Conservation (phyloP, 92 coral and sea anemone species). For the Actinostola sp. region DNA sequence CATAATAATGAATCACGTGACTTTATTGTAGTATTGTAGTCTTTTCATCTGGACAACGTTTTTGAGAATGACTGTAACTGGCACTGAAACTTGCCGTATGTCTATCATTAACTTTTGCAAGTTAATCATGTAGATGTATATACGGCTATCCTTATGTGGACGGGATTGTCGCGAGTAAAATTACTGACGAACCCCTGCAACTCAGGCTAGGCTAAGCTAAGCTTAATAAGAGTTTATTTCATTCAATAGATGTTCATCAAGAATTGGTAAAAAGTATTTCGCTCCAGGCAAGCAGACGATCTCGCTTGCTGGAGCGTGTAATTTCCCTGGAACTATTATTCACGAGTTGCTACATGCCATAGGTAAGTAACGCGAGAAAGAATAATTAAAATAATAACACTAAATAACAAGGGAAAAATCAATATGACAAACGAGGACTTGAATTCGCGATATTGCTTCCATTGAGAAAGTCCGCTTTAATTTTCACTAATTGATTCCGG, state of each 20-base stretch:
- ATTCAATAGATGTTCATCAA: constrained; percentile 18
- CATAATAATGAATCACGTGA: too few relatives aligned
- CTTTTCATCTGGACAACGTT: too few relatives aligned
- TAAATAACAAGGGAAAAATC: background rate
- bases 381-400: background rate
- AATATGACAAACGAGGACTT: background rate
- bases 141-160: too few relatives aligned
- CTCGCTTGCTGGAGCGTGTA: constrained; percentile 2
- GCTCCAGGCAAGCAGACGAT: constrained; percentile 36
- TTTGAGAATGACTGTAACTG: too few relatives aligned
- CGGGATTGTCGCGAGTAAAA: background rate
- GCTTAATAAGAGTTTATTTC: background rate
- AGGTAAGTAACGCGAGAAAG: constrained; percentile 37
- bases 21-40: too few relatives aligned
- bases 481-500: too few relatives aligned
- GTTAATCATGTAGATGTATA: too few relatives aligned
- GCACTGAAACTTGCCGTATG: too few relatives aligned
- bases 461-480: too few relatives aligned
- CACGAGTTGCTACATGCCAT: constrained; percentile 72
- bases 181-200: background rate
- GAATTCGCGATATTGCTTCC: too few relatives aligned
- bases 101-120: too few relatives aligned
- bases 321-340: constrained; percentile 18
- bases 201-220: background rate
- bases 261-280: constrained; percentile 21